Conservation (phyloP, 30 jellyfish, hydroid and myxozoan genomes). For the Chrysaora quinquecirrha region DNA sequence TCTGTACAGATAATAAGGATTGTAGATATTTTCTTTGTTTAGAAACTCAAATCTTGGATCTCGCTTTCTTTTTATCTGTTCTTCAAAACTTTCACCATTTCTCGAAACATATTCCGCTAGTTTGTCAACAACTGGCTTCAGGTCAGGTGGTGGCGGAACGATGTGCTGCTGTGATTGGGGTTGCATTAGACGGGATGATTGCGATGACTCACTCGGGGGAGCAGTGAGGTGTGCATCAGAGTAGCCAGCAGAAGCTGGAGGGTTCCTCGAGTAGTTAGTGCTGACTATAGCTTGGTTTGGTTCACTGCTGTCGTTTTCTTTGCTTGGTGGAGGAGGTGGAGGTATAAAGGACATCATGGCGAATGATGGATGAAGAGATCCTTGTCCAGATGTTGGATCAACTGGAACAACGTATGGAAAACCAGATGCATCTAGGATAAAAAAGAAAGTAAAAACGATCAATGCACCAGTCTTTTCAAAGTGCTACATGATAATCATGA, state of each 20-base stretch:
- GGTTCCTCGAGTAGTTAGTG: neutral
- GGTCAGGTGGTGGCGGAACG: slow-evolving; percentile 88
- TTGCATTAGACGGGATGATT: neutral
- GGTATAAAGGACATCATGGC: slow-evolving; percentile 21
- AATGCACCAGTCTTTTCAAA: too few relatives aligned
- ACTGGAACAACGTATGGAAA: slow-evolving; percentile 13
- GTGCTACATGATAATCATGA: too few relatives aligned
- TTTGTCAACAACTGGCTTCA: slow-evolving; percentile 85
- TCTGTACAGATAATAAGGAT: slow-evolving; percentile 67
- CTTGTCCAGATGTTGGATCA: neutral
- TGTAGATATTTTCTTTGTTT: slow-evolving; percentile 55
- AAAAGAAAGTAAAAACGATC: neutral
- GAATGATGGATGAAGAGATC: slow-evolving; percentile 4
- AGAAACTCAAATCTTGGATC: slow-evolving; percentile 92
- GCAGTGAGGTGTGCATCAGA: neutral
- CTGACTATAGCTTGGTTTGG: neutral
- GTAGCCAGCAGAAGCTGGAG: slow-evolving; percentile 69
- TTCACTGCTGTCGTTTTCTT: slow-evolving; percentile 9
- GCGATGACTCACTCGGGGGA: neutral
- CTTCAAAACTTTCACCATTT: slow-evolving; percentile 92
- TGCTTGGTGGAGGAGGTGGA: slow-evolving; percentile 75
- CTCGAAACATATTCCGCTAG: slow-evolving; percentile 82
- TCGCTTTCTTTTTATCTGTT: slow-evolving; percentile 67
- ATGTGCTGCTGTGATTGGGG: slow-evolving; percentile 37
- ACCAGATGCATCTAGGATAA: slow-evolving; percentile 9